Evolutionary conservation across 2,888 invertebrate species (phyloP).

Genomic region (Acanthosepion pharaonis): DNA sequence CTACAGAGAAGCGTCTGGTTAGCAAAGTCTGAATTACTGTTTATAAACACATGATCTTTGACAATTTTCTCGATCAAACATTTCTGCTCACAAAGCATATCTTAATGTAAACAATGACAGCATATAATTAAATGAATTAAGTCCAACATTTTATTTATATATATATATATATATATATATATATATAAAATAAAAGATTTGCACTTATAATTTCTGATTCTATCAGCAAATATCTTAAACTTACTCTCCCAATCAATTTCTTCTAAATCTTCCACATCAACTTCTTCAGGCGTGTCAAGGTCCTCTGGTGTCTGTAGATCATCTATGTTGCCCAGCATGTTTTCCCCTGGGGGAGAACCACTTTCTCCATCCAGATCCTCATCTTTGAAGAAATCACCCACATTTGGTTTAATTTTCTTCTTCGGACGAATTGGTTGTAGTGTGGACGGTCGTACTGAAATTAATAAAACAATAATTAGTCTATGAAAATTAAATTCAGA

Average conservation of each 20-base stretch:
- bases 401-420: constrained; percentile 59
- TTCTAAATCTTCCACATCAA: constrained; percentile 57
- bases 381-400: constrained; percentile 54
- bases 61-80: too few relatives aligned
- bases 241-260: constrained; percentile 69
- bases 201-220: background rate
- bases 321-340: constrained; percentile 55
- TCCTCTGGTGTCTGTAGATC: constrained; percentile 61
- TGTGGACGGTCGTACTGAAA: constrained; percentile 48
- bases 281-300: constrained; percentile 60
- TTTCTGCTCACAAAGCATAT: too few relatives aligned
- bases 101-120: too few relatives aligned
- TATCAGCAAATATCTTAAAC: constrained; percentile 47
- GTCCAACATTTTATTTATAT: too few relatives aligned
- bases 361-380: constrained; percentile 51
- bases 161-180: too few relatives aligned
- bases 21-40: too few relatives aligned
- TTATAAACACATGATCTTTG: too few relatives aligned
- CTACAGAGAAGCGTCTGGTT: too few relatives aligned
- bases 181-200: too few relatives aligned
- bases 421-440: constrained; percentile 53
- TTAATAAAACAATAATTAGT: background rate
- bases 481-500: background rate
- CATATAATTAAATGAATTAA: too few relatives aligned
- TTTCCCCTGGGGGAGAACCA: constrained; percentile 48